Evolutionary conservation across 2,888 invertebrate genomes (phyloP).

Genomic region (Tryphoninae sp.): DNA sequence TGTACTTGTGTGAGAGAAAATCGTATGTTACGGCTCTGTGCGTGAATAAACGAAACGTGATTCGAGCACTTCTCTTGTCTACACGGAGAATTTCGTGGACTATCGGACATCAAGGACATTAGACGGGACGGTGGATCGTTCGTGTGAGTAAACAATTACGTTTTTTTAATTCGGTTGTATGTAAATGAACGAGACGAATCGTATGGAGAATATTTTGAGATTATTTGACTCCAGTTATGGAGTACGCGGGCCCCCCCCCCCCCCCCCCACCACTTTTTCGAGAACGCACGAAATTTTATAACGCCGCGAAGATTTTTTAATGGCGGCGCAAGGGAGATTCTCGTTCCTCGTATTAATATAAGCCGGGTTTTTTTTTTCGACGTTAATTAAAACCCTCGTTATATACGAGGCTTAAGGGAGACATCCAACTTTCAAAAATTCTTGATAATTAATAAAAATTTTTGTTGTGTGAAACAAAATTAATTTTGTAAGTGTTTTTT

Average conservation of each 20-base stretch:
- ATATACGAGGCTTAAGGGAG: no score
- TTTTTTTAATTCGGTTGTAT: background rate
- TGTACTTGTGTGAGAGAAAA: slow-evolving; percentile 13
- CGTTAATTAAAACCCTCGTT: no score
- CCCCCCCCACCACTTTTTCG: background rate
- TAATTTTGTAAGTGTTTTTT: no score
- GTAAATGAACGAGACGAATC: no score
- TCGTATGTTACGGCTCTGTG: slow-evolving; percentile 7
- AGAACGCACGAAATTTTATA: background rate
- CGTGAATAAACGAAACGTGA: slow-evolving; percentile 11
- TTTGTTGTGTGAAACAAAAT: no score
- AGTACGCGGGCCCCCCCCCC: background rate
- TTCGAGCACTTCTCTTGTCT: background rate
- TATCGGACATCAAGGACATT: slow-evolving; percentile 19
- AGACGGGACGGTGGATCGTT: background rate
- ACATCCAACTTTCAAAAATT: no score
- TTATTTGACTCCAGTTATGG: background rate
- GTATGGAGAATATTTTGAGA: background rate
- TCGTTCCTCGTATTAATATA: no score
- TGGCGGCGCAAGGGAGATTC: no score
- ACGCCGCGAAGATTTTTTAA: background rate
- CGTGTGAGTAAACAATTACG: background rate
- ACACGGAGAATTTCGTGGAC: slow-evolving; percentile 1
- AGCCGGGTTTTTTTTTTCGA: no score
- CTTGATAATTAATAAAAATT: no score